Evolutionary conservation across 2,888 invertebrate genomes (phyloP).

Genomic region (Ryuthela nishihirai): DNA sequence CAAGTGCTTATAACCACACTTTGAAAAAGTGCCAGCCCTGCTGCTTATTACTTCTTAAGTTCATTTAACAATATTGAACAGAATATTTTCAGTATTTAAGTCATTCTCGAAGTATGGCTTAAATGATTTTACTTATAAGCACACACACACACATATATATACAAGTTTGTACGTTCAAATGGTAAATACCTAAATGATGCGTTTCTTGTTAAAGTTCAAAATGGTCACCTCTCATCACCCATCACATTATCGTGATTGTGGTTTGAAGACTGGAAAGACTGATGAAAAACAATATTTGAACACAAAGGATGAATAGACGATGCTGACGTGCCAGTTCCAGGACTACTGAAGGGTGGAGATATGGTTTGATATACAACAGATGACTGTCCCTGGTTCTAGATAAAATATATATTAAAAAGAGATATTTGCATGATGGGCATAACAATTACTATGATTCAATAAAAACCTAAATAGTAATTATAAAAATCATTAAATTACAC

Average conservation of each 20-base stretch:
- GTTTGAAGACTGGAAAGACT: conserved; percentile 16
- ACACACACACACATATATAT: too few species aligned
- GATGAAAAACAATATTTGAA: conserved; percentile 27
- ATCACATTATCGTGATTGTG: conserved; percentile 9
- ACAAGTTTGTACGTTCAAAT: too few species aligned
- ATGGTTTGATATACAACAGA: conserved; percentile 33
- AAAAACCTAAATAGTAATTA: not conserved
- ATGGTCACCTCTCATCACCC: conserved; percentile 34
- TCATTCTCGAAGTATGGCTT: too few species aligned
- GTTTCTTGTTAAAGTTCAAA: too few species aligned
- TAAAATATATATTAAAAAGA: not conserved
- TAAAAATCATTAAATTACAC: not conserved
- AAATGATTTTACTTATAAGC: too few species aligned
- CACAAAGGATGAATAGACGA: conserved; percentile 24
- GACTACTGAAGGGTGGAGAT: conserved; percentile 32
- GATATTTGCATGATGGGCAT: not conserved
- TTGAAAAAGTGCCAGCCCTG: too few species aligned
- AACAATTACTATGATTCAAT: not conserved
- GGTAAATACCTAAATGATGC: too few species aligned
- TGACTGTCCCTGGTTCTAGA: conserved; percentile 6
- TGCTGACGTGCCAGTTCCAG: conserved; percentile 11
- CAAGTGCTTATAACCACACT: too few species aligned
- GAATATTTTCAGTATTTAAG: too few species aligned
- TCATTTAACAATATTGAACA: too few species aligned
- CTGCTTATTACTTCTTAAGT: too few species aligned